Base-by-base conservation (phyloP, 2,797 vertebrate species). In the Acanthornis magna region DNA sequence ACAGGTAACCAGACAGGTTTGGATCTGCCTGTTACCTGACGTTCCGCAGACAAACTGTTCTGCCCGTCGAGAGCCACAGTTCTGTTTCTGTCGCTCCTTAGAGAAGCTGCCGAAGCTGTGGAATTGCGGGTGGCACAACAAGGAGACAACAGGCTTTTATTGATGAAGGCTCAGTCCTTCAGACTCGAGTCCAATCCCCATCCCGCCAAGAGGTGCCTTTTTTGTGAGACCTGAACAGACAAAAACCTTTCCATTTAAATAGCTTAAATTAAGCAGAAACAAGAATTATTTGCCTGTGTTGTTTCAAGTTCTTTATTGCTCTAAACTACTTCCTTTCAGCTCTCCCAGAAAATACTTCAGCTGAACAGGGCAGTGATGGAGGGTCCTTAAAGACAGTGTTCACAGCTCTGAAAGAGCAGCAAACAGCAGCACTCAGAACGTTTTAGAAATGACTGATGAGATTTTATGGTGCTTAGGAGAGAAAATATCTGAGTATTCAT, bases 391-490 rank as follows among this genome's bases (percentile, higher is more conserved):
- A 95, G 43, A 48, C 71, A 79, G 38, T 50, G 71, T 71, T 94
- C 77, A 70, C 81, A 83, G 88, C 75, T 95, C 79, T 81, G 82
- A 91, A 89, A 92, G 57, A 96, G 57, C 61, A 89, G 76, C 29
- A 71, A 93, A 78, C 88, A 88, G 74, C 55, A 72, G 26, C 51
- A 85, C 77, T 94, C 81, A 79, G 67, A 93, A 88, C 16, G 12
- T 91, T 96, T 90, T 86, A 93, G 86, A 95, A 96, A 91, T 92
- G 86, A 80, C 71, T 66, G 94, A 92, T 94, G 87, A 89, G 75
- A 93, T 91, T 95, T 96, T 92, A 73, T 91, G 55, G 27, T 75
- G 76, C 91, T 95, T 91, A 68, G 62, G 63, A 95, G 67, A 72
- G 80, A 95, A 91, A 92, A 90, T 88, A 91, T 93, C 80, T 76